Conservation (phyloP, 2,888 invertebrate species). For the Noctua comes region DNA sequence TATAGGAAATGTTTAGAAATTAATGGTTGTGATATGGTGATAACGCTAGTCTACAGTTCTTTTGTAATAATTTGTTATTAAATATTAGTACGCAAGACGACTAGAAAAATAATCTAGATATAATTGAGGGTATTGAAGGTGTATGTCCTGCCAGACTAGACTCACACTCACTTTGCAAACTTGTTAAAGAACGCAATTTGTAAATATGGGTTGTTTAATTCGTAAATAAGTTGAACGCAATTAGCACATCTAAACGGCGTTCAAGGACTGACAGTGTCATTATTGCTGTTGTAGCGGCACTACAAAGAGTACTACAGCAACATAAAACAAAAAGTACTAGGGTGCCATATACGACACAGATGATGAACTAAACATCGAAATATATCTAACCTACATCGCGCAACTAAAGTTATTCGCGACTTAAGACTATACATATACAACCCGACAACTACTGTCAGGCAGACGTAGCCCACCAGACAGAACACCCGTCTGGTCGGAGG, state of each 20-base stretch:
- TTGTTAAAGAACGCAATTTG: background rate
- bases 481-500: no score
- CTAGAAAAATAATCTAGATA: background rate
- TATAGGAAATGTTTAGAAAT: conserved; percentile 1
- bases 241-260: background rate
- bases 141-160: background rate
- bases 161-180: background rate
- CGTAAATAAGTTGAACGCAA: background rate
- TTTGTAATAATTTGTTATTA: background rate
- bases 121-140: background rate
- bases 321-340: no score
- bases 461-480: no score
- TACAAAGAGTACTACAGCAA: no score
- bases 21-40: background rate
- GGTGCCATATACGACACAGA: no score
- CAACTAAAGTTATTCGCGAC: no score
- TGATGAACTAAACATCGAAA: no score
- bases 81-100: background rate
- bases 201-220: background rate
- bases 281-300: background rate
- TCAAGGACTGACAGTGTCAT: background rate
- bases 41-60: background rate
- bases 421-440: no score
- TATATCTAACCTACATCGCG: no score
- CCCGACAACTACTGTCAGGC: no score